phyloP scores from a whole-genome alignment of 2,113 vertebrate genomes.

The mouse (Mus musculus) region DNA sequence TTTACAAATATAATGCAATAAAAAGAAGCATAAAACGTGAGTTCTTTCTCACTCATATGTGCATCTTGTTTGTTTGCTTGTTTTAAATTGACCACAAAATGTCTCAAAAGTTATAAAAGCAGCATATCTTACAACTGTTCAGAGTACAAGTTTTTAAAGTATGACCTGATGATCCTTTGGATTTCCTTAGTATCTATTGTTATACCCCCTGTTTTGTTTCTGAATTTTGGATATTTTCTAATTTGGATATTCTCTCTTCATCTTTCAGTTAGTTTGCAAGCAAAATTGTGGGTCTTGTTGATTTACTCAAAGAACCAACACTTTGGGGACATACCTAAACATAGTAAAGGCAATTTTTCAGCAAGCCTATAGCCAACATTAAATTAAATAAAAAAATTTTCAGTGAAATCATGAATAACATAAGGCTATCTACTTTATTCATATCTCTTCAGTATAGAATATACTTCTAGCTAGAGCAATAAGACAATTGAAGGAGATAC shows the following conservation, averaged over 20 bases:
- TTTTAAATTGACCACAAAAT: not conserved
- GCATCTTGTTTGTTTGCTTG: not conserved
- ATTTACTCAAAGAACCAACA: not conserved
- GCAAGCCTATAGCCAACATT: not conserved
- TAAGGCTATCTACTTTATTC: not conserved
- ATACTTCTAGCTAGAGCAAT: not conserved
- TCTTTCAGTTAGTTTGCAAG: not conserved
- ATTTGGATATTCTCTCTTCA: not conserved
- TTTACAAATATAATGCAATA: not conserved
- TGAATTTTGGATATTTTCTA: not conserved
- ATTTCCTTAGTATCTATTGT: not conserved
- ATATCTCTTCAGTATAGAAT: not conserved
- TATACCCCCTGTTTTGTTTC: not conserved
- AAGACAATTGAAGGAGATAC: not conserved
- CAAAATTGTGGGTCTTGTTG: not conserved
- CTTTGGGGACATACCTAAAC: not conserved
- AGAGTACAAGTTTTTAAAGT: not conserved
- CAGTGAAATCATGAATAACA: not conserved
- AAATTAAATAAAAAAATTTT: not conserved
- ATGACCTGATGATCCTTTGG: not conserved
- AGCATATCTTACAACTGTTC: not conserved
- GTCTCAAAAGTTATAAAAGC: not conserved
- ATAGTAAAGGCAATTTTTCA: not conserved
- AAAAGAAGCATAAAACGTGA: not conserved
- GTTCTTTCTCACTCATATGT: not conserved